Evolutionary conservation across 2,113 vertebrate genomes (phyloP).

Genomic region (Cinclus cinclus): DNA sequence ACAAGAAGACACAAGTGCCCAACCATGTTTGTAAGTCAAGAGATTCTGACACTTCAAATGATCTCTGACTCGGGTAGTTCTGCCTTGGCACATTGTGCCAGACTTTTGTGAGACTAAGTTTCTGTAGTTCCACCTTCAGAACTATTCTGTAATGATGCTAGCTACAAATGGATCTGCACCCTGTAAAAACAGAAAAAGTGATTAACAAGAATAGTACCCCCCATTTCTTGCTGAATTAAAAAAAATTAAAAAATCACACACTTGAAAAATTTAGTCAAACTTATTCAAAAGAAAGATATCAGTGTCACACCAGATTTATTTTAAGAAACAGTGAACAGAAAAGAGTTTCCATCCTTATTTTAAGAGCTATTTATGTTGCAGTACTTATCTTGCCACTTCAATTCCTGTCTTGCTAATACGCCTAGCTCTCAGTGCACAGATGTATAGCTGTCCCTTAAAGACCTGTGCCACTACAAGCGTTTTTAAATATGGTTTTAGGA

Average conservation of each 20-base stretch:
- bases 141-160: background rate
- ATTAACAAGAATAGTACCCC: background rate
- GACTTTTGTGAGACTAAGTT: background rate
- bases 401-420: background rate
- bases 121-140: background rate
- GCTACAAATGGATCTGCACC: background rate
- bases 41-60: background rate
- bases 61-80: background rate
- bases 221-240: background rate
- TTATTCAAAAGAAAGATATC: background rate
- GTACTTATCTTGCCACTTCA: background rate
- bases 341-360: background rate
- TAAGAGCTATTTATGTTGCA: background rate
- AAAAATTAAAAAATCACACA: background rate
- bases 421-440: background rate
- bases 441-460: background rate
- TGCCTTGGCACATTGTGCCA: background rate
- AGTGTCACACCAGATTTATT: background rate
- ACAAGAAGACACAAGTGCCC: background rate
- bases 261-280: background rate
- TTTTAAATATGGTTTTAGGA: background rate
- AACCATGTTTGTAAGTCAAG: background rate
- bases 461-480: background rate
- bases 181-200: background rate
- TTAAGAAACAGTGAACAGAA: background rate